Conservation (phyloP, 2,888 invertebrate genomes). For the Noctua comes region DNA sequence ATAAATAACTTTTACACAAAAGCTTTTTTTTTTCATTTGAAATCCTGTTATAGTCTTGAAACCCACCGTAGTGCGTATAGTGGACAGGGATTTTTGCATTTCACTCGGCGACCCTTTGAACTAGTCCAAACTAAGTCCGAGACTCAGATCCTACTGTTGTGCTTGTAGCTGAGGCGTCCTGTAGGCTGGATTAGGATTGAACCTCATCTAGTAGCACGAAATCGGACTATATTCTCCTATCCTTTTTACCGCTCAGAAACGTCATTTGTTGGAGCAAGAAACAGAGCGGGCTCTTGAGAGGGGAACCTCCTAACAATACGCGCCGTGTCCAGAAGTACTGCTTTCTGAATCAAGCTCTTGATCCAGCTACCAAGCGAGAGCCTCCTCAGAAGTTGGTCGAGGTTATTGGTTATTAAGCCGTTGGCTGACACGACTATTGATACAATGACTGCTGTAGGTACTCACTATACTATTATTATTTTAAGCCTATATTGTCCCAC, state of each 20-base stretch:
- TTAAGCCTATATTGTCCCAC: no score
- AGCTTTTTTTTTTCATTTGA: slow-evolving; percentile 36
- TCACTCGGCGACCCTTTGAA: background rate
- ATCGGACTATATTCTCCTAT: background rate
- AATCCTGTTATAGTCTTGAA: background rate
- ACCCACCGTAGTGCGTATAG: background rate
- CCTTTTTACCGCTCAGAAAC: background rate
- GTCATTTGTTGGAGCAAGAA: background rate
- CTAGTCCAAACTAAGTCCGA: background rate
- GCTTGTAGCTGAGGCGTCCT: background rate
- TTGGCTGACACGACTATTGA: no score
- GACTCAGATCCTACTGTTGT: background rate
- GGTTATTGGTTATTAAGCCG: no score
- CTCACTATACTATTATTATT: no score
- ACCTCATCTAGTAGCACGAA: background rate
- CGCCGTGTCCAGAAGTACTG: no score
- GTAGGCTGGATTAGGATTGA: background rate
- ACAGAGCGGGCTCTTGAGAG: no score
- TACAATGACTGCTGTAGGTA: no score
- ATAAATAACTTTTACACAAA: slow-evolving; percentile 89
- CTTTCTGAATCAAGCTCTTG: no score
- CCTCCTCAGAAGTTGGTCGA: no score
- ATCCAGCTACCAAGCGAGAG: no score
- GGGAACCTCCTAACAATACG: no score
- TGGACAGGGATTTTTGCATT: background rate